Evolutionary conservation across 2,797 vertebrate genomes (phyloP).

Genomic region (Siniperca scherzeri): DNA sequence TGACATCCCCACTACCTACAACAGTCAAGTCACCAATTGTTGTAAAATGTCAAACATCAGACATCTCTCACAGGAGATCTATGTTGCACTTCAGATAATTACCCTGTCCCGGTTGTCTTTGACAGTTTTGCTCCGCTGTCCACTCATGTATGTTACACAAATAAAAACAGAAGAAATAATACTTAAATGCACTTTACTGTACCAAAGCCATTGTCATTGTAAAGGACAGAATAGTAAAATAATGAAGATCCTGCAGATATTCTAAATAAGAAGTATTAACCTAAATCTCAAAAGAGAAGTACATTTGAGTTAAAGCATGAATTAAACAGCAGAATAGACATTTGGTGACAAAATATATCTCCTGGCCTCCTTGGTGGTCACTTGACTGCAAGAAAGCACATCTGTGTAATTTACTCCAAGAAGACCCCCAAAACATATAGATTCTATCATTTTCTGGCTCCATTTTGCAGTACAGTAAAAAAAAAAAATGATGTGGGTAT

Average conservation of each 20-base stretch:
- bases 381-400: background rate
- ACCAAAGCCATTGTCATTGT: background rate
- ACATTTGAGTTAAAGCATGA: background rate
- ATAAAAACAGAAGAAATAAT: constrained; percentile 18
- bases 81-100: background rate
- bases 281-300: background rate
- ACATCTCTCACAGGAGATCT: background rate
- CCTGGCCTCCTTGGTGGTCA: background rate
- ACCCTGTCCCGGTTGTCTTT: background rate
- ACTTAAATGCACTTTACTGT: constrained; percentile 17
- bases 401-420: background rate
- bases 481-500: background rate
- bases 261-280: background rate
- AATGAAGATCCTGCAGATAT: background rate
- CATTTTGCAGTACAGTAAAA: background rate
- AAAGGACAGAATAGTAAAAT: background rate
- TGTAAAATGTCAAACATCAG: background rate
- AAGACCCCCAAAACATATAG: background rate
- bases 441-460: background rate
- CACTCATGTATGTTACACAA: constrained; percentile 5
- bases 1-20: constrained; percentile 9
- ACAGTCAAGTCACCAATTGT: background rate
- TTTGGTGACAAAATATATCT: background rate
- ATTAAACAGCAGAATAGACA: background rate
- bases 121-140: constrained; percentile 13